Evolutionary conservation across 2,797 vertebrate genomes (phyloP).

Genomic region (Gymnothorax javanicus): DNA sequence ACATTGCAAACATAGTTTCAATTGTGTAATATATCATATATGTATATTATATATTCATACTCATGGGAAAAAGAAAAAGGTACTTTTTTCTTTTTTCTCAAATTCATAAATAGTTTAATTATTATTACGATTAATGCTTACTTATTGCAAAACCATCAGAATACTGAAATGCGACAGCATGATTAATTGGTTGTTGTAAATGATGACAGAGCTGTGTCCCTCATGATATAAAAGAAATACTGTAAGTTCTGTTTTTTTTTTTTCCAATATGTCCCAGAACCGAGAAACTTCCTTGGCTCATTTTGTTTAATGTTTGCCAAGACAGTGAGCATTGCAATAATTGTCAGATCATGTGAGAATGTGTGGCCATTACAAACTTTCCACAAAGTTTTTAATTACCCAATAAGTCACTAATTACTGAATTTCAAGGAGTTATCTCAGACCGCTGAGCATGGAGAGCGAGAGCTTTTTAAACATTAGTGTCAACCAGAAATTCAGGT

Average conservation of each 20-base stretch:
- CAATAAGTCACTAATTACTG: not conserved
- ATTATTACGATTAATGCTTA: not conserved
- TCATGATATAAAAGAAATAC: not conserved
- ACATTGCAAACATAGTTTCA: too few species aligned
- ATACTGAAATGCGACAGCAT: not conserved
- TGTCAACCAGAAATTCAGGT: slow-evolving; percentile 3
- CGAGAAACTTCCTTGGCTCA: not conserved
- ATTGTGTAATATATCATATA: too few species aligned
- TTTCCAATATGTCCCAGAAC: not conserved
- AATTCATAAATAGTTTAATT: too few species aligned
- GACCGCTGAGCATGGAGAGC: not conserved
- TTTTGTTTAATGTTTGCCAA: not conserved
- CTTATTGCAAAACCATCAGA: not conserved
- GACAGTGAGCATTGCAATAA: not conserved
- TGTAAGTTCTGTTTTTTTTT: too few species aligned
- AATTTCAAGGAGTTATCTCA: not conserved
- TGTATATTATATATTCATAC: too few species aligned
- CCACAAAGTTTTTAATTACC: not conserved
- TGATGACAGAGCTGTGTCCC: not conserved
- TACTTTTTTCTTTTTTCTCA: too few species aligned
- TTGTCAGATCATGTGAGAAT: not conserved
- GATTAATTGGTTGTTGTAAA: not conserved
- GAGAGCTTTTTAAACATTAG: not conserved
- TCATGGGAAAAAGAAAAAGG: too few species aligned
- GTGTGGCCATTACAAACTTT: not conserved